These are phyloP conservation scores for Monopis laevigella DNA, from an alignment of 2,888 invertebrate genomes.

Conservation along the genomic window DNA sequence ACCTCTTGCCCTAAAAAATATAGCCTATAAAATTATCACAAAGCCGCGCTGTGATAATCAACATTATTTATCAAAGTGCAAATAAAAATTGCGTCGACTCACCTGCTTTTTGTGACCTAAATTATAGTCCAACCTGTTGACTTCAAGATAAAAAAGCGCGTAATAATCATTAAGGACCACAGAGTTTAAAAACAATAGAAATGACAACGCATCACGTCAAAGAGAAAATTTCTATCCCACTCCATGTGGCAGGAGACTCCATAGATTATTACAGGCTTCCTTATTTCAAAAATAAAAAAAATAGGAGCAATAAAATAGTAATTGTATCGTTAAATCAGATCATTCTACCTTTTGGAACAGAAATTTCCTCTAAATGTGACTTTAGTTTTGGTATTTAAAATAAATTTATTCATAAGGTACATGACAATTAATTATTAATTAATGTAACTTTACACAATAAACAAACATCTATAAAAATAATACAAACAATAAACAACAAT, in stretches of 20 bases:
- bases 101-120: constrained; percentile 42
- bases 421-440: neutral
- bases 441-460: constrained; percentile 7
- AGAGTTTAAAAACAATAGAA: constrained; percentile 15
- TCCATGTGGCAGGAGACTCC: constrained; percentile 6
- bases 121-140: constrained; percentile 29
- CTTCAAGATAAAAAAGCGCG: constrained; percentile 63
- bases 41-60: too few species aligned
- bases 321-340: constrained; percentile 25
- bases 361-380: constrained; percentile 62
- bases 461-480: constrained; percentile 6
- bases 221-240: constrained; percentile 68
- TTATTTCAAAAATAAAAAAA: constrained; percentile 30
- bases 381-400: constrained; percentile 2
- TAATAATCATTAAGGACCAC: constrained; percentile 35
- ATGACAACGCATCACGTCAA: constrained; percentile 43
- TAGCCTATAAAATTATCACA: too few species aligned
- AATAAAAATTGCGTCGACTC: constrained; percentile 44
- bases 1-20: too few species aligned
- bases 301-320: constrained; percentile 24
- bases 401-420: constrained; percentile 1
- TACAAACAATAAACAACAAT: constrained; percentile 13
- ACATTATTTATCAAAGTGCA: constrained; percentile 23
- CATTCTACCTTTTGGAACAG: constrained; percentile 57
- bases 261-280: constrained; percentile 53